phyloP scores from a whole-genome alignment of 2,113 vertebrate genomes.

The Scortum barcoo region DNA sequence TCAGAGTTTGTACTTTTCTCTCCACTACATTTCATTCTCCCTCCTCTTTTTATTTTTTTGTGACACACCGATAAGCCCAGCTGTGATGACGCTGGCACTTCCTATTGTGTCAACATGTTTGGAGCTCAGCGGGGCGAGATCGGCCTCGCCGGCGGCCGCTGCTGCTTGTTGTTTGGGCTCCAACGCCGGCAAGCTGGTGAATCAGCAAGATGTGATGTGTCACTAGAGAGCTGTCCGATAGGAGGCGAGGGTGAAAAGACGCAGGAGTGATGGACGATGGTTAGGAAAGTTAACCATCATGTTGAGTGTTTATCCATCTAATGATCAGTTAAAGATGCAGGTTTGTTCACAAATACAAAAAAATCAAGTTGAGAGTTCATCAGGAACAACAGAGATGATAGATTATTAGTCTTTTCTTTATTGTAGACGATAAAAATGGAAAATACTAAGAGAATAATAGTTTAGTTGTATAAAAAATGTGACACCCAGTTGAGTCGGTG shows the following conservation, averaged over 20 bases:
- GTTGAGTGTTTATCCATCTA: no score
- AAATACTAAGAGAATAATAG: no score
- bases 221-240: not conserved
- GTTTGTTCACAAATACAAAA: not conserved
- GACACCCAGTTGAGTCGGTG: no score
- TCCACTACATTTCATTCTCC: not conserved
- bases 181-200: conserved; percentile 53
- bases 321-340: no score
- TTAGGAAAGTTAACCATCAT: no score
- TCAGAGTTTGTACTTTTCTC: not conserved
- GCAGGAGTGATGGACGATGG: not conserved
- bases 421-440: no score
- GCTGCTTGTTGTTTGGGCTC: conserved; percentile 24
- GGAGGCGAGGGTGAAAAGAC: not conserved
- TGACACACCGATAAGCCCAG: conserved; percentile 73
- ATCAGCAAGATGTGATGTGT: conserved; percentile 58
- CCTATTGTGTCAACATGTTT: conserved; percentile 72
- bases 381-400: not conserved
- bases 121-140: conserved; percentile 44
- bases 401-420: not conserved
- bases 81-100: conserved; percentile 80
- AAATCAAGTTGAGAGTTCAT: not conserved
- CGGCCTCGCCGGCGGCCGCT: conserved; percentile 8
- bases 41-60: not conserved
- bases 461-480: no score